Base-by-base conservation (phyloP, 2,113 vertebrate genomes). In the Actenoides hombroni region DNA sequence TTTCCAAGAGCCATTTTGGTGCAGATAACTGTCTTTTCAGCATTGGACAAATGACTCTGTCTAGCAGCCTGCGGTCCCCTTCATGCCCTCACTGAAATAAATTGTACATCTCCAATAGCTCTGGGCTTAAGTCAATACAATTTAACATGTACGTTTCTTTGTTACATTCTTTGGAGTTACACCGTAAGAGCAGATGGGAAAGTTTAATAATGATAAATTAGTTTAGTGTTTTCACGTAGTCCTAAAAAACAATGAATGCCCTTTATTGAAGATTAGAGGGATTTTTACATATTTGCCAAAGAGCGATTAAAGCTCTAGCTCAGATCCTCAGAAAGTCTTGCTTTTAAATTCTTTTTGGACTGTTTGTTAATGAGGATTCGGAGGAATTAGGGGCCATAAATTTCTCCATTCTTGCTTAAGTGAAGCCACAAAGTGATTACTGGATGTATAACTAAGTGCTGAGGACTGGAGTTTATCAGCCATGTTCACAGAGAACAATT, bases 311-410 rank as follows among this genome's bases (percentile, higher is more conserved):
- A 89, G 74, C 81, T 91, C 57, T 42, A 40, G 26, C 67, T 92
- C 80, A 80, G 88, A 84, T 94, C 86, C 81, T 91, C 46, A 26
- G 74, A 92, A 96, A 89, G 44, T 94, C 92, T 92, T 65, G 65
- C 78, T 92, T 93, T 91, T 95, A 96, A 92, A 94, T 93, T 90
- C 83, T 93, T 96, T 93, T 96, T 92, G 90, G 92, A 93, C 92
- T 95, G 76, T 91, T 96, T 92, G 73, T 96, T 96, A 97, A 97
- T 93, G 92, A 94, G 92, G 88, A 96, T 94, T 94, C 88, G 76
- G 91, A 94, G 91, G 95, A 94, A 95, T 96, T 91, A 95, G 77
- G 77, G 83, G 78, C 91, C 92, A 92, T 94, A 96, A 91, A 94
- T 89, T 95, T 95, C 68, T 79, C 87, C 74, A 16, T 95, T 96